Conservation (phyloP, 2,888 invertebrate genomes). For the Epinotia nisella region DNA sequence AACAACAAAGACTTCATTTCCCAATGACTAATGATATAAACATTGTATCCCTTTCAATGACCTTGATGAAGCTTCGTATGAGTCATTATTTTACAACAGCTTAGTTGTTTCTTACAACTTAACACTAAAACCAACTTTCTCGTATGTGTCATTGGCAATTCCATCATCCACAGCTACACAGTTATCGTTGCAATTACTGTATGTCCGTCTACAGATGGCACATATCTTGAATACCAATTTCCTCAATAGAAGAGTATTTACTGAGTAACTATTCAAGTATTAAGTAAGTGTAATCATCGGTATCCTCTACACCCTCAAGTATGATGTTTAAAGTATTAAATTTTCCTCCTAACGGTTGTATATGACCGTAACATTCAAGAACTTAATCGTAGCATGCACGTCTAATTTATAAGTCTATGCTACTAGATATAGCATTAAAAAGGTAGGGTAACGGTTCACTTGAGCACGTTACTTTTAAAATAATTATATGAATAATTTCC, state of each 20-base stretch:
- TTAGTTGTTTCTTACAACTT: neutral
- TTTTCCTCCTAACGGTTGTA: slow-evolving; percentile 47
- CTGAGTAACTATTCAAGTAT: slow-evolving; percentile 5
- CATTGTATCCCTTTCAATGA: slow-evolving; percentile 6
- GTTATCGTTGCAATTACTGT: neutral
- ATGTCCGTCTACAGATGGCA: neutral
- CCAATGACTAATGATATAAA: slow-evolving; percentile 6
- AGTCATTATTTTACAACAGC: slow-evolving; percentile 5
- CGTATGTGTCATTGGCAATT: neutral
- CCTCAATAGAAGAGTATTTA: slow-evolving; percentile 8
- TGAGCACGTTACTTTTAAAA: neutral
- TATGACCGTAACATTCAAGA: slow-evolving; percentile 71
- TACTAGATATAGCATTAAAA: slow-evolving; percentile 37
- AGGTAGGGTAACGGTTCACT: neutral
- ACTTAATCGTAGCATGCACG: slow-evolving; percentile 59
- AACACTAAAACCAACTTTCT: slow-evolving; percentile 14
- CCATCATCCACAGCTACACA: neutral
- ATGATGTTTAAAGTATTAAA: slow-evolving; percentile 23
- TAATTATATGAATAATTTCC: neutral
- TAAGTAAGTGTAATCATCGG: slow-evolving; percentile 29
- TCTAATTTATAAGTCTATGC: slow-evolving; percentile 50
- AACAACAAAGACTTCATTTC: slow-evolving; percentile 8
- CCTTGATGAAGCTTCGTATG: slow-evolving; percentile 19
- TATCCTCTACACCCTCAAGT: slow-evolving; percentile 32
- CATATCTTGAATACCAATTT: slow-evolving; percentile 14